Base-by-base conservation (phyloP, 1,140 invertebrate genomes). In the Coenobita brevimanus region DNA sequence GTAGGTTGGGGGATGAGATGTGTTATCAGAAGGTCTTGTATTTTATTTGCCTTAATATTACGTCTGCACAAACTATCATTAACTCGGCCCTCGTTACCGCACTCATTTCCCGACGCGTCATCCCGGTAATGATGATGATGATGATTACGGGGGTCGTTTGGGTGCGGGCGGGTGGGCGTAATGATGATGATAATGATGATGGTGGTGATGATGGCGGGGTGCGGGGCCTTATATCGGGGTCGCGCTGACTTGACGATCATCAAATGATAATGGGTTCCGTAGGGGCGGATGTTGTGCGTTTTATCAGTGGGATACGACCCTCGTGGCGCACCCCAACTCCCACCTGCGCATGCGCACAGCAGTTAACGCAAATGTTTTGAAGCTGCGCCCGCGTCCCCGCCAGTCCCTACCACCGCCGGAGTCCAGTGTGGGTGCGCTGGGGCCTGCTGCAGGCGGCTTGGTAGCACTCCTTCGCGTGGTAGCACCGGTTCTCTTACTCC, bases 111-210 rank as follows among this genome's bases (percentile, higher is more conserved):
- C 83, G 84, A 60, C 78, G 88, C 80, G 85, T 89, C 90, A 90
- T 90, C 90, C 89, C 82, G 67, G 80, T 90, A 90, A 89, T 90
- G 90, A 90, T 90, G 80, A 90, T 90, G 41, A 90, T 89, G 83
- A 90, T 90, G 84, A 71, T 84, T 88, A 84, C 89, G 89, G 89
- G 86, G 69, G 82, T 85, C 87, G 69, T 73, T 41, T 67, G 87
- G 75, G 84, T 84, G 81, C 88, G 50, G 80, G 33, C 88, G 82
- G 89, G 88, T 90, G 86, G 89, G 89, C 79, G 89, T 90, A 82
- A 89, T 90, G 86, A 90, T 89, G 88, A 79, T 90, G 88, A 90
- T 90, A 88, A 90, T 90, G 87, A 90, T 90, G 82, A 90, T 90
- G 71, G 83, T 82, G 83, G 64, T 69, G 46, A 62, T 90, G 79